phyloP scores from a whole-genome alignment of 35 echinoderm and acorn worm species.

The Heliocidaris erythrogramma region DNA sequence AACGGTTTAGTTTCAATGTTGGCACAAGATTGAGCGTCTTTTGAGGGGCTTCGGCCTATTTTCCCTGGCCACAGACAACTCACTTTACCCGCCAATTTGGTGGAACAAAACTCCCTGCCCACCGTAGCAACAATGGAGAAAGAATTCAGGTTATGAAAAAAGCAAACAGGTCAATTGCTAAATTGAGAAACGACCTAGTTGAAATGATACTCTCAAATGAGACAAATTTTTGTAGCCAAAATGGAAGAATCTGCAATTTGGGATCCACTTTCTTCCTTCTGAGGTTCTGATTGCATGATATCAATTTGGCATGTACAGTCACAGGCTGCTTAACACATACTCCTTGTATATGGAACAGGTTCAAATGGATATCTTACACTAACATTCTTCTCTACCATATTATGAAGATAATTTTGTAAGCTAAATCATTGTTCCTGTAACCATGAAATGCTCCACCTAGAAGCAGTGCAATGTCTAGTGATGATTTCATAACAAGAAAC shows the following conservation, averaged over 20 bases:
- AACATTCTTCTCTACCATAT: too few species aligned
- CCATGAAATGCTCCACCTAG: too few species aligned
- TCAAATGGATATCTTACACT: too few species aligned
- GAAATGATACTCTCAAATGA: neutral
- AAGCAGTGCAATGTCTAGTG: neutral
- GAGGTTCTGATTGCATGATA: neutral
- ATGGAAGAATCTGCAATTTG: neutral
- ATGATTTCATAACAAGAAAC: slow-evolving; percentile 5
- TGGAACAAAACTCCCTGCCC: neutral
- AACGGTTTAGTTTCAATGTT: slow-evolving; percentile 41
- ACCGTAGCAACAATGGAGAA: neutral
- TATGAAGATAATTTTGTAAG: too few species aligned
- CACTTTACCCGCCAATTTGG: neutral
- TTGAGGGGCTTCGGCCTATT: slow-evolving; percentile 8
- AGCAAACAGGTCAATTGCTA: slow-evolving; percentile 16
- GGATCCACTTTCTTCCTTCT: neutral
- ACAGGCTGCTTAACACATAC: neutral
- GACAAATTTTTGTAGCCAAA: neutral
- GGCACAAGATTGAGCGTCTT: slow-evolving; percentile 27
- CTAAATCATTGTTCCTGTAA: too few species aligned
- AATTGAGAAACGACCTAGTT: slow-evolving; percentile 1
- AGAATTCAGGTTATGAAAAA: neutral
- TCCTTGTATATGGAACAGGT: too few species aligned
- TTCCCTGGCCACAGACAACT: neutral
- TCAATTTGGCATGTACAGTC: neutral